Percentiles rank a stretch among this genome's conserved stretches.
These are phyloP conservation scores for Ailuropoda melanoleuca DNA, from an alignment of 2,113 vertebrate genomes.

Conservation along the genomic window DNA sequence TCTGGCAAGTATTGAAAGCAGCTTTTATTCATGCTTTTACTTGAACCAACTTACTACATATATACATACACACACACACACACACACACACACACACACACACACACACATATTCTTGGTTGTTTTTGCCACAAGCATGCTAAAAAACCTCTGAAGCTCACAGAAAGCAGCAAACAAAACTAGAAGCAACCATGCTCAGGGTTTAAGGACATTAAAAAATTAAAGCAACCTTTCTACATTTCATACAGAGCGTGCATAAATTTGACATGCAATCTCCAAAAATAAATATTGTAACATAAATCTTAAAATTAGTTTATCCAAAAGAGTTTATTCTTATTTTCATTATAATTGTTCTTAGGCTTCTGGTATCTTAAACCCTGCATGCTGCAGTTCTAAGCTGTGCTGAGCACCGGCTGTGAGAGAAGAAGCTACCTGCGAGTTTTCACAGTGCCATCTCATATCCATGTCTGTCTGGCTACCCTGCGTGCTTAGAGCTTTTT, in stretches of 20 bases:
- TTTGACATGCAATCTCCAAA: slow-evolving; percentile 86
- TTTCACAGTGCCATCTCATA: slow-evolving; percentile 98
- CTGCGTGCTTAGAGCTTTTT: slow-evolving; percentile 89
- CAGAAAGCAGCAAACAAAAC: slow-evolving; percentile 80
- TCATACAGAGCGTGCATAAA: slow-evolving; percentile 82
- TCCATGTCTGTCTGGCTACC: slow-evolving; percentile 97
- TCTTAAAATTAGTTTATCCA: slow-evolving; percentile 77
- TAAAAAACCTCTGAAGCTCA: slow-evolving; percentile 71
- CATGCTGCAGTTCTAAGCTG: slow-evolving; percentile 89
- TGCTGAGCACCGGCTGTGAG: slow-evolving; percentile 89
- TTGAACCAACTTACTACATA: slow-evolving; percentile 72
- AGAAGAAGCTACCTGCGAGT: slow-evolving; percentile 95
- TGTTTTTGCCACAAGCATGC: slow-evolving; percentile 81
- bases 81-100: background rate
- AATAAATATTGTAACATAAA: slow-evolving; percentile 75
- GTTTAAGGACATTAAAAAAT: slow-evolving; percentile 81
- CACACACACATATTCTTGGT: slow-evolving; percentile 36
- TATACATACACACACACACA: background rate
- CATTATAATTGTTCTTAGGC: slow-evolving; percentile 78
- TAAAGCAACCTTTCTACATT: slow-evolving; percentile 75
- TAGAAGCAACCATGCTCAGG: slow-evolving; percentile 83
- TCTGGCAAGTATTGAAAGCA: slow-evolving; percentile 83
- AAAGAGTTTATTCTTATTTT: slow-evolving; percentile 78
- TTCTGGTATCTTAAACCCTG: slow-evolving; percentile 86
- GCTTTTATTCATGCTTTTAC: slow-evolving; percentile 87